These are phyloP conservation scores for Clarias platycephalus DNA, from an alignment of 2,797 vertebrate species.

Conservation along the genomic window DNA sequence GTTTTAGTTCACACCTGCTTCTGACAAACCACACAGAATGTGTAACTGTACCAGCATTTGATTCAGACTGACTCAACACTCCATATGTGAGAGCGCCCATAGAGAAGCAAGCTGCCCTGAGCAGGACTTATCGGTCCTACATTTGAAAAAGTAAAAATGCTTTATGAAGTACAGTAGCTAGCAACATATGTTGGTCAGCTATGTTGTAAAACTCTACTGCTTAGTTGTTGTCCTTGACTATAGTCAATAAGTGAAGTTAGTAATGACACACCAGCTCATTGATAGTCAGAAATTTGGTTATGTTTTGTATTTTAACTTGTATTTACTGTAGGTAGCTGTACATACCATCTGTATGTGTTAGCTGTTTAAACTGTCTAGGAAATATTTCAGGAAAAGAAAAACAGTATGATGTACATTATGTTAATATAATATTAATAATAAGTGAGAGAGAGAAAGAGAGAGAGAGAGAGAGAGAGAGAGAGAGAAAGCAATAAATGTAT, in stretches of 20 bases:
- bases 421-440: too few species aligned
- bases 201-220: neutral
- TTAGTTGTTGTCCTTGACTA: too few species aligned
- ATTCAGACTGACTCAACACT: conserved; percentile 23
- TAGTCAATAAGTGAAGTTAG: neutral
- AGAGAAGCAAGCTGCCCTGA: conserved; percentile 5
- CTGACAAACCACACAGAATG: neutral
- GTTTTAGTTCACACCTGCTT: neutral
- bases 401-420: too few species aligned
- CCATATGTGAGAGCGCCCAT: conserved; percentile 14
- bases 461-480: too few species aligned
- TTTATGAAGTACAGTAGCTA: neutral
- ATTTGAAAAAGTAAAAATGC: neutral
- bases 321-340: neutral
- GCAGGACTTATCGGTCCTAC: neutral
- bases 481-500: too few species aligned
- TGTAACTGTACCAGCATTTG: neutral
- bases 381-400: too few species aligned
- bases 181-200: neutral
- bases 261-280: neutral
- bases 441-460: too few species aligned
- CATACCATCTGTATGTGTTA: too few species aligned
- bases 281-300: neutral
- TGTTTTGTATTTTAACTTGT: neutral
- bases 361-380: neutral